A percentile compares a stretch with the other conserved stretches of the same genome.
These are phyloP conservation scores for Chiloscyllium plagiosum DNA, from an alignment of 2,113 vertebrate species.

Conservation along the genomic window DNA sequence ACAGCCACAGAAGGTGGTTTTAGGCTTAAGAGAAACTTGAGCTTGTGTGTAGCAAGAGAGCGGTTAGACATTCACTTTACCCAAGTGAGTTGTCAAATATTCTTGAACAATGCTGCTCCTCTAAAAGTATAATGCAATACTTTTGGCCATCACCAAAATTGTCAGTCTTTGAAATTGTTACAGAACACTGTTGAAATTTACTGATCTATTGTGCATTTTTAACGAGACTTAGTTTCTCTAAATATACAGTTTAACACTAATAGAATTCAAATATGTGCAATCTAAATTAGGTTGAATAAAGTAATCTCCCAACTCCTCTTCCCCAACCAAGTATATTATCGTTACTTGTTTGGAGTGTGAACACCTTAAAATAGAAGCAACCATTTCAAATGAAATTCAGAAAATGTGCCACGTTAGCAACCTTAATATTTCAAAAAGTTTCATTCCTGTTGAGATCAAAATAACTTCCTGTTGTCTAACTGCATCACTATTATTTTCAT, in stretches of 20 bases:
- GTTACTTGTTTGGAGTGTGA: background rate
- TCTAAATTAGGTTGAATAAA: background rate
- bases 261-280: background rate
- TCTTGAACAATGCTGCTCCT: background rate
- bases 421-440: background rate
- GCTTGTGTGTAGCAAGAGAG: background rate
- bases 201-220: background rate
- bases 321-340: background rate
- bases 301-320: background rate
- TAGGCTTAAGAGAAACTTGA: background rate
- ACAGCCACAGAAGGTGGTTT: background rate
- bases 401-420: background rate
- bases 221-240: background rate
- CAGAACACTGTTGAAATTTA: background rate
- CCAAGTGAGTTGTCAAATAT: background rate
- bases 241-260: background rate
- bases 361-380: background rate
- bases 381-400: background rate
- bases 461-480: background rate
- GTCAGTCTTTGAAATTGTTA: background rate
- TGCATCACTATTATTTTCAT: background rate
- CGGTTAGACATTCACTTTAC: background rate
- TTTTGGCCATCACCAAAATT: background rate
- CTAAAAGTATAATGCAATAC: background rate
- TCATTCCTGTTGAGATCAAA: background rate